Evolutionary conservation across 2,888 invertebrate genomes (phyloP).

Genomic region (Cantharis lateralis): DNA sequence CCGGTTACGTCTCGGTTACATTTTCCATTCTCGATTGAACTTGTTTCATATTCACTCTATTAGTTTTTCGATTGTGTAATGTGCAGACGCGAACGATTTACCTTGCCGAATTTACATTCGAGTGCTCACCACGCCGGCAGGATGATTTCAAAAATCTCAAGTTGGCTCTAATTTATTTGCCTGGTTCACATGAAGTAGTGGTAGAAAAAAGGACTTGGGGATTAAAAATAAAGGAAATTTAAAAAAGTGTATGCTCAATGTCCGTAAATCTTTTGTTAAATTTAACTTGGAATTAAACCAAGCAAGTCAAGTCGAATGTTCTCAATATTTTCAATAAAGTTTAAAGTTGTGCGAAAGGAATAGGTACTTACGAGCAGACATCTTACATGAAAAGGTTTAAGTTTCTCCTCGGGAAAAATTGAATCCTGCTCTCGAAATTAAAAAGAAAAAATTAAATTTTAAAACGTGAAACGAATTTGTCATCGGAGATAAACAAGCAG

Average conservation of each 20-base stretch:
- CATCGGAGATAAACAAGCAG: constrained; percentile 8
- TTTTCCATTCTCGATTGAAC: constrained; percentile 24
- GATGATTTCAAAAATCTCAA: not conserved
- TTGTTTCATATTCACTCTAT: constrained; percentile 19
- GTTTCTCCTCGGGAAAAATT: not conserved
- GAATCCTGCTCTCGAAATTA: not conserved
- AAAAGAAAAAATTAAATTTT: not conserved
- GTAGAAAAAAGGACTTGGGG: not conserved
- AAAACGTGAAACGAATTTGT: not conserved
- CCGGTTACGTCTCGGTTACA: constrained; percentile 7
- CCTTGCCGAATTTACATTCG: not conserved
- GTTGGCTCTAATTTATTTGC: not conserved
- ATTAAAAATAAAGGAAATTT: not conserved
- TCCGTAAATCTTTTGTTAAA: constrained; percentile 22
- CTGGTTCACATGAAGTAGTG: not conserved
- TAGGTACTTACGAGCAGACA: constrained; percentile 20
- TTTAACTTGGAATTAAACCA: constrained; percentile 23
- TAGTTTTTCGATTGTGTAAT: constrained; percentile 12
- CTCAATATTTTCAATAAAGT: constrained; percentile 38
- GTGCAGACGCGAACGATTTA: not conserved
- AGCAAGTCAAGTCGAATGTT: constrained; percentile 33
- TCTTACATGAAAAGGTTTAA: not conserved
- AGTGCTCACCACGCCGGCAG: not conserved
- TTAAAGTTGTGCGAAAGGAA: constrained; percentile 27
- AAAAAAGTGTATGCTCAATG: not conserved